These are phyloP conservation scores for Stegana nigrithorax DNA, from an alignment of 2,888 invertebrate species.

Conservation along the genomic window DNA sequence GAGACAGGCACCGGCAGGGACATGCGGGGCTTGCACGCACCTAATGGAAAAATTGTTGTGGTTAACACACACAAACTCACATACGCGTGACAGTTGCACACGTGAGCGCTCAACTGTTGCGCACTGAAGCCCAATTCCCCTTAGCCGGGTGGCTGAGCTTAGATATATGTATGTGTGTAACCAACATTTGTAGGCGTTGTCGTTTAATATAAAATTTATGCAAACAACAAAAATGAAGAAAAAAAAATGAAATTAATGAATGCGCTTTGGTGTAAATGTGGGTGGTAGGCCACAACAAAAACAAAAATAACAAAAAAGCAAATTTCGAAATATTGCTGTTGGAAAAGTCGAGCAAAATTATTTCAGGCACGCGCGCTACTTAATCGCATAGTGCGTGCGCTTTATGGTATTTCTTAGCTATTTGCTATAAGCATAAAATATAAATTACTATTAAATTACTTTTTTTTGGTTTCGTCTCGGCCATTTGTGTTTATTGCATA, in stretches of 20 bases:
- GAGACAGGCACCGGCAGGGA: neutral
- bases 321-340: neutral
- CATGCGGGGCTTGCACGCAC: neutral
- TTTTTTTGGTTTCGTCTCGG: too few relatives aligned
- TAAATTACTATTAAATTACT: too few relatives aligned
- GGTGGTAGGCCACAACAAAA: too few relatives aligned
- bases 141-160: too few relatives aligned
- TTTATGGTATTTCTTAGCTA: too few relatives aligned
- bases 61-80: neutral
- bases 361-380: neutral
- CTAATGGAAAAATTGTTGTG: slow-evolving; percentile 8
- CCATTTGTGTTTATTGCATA: too few relatives aligned
- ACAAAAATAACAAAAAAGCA: too few relatives aligned
- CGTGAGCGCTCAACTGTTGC: too few relatives aligned
- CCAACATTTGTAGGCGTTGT: neutral
- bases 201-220: neutral
- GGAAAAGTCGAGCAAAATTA: neutral
- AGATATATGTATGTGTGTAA: too few relatives aligned
- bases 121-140: too few relatives aligned
- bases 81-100: neutral
- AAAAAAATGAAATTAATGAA: neutral
- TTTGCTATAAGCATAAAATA: too few relatives aligned
- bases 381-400: too few relatives aligned
- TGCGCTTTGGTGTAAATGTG: slow-evolving; percentile 8
- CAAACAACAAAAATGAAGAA: neutral